A percentile compares a stretch with the other conserved stretches of the same genome.
These are phyloP conservation scores for Tringa solitaria DNA, from an alignment of 2,113 vertebrate species.

Conservation along the genomic window DNA sequence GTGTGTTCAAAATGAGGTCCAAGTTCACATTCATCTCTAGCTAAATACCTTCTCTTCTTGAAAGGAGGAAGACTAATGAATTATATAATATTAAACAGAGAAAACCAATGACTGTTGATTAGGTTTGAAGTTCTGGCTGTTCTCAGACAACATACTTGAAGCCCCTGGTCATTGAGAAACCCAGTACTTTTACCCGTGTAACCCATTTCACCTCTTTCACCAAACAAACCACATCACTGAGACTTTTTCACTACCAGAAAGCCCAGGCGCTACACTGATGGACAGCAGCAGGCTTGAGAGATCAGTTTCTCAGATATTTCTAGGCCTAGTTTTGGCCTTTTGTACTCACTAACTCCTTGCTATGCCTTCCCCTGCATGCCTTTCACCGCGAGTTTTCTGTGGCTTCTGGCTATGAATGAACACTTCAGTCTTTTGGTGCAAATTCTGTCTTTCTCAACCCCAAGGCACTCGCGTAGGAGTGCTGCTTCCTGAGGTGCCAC, in stretches of 20 bases:
- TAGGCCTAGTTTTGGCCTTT: background rate
- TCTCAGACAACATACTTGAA: background rate
- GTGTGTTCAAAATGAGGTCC: background rate
- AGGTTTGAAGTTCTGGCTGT: background rate
- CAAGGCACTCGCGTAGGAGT: background rate
- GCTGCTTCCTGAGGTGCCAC: background rate
- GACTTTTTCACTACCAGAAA: background rate
- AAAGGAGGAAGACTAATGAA: background rate
- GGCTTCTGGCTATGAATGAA: background rate
- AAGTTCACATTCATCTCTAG: background rate
- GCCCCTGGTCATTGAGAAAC: background rate
- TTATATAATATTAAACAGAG: background rate
- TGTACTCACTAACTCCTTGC: background rate
- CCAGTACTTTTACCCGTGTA: background rate
- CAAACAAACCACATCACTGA: background rate
- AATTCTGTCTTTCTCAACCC: background rate
- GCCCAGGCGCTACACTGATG: background rate
- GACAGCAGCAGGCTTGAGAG: background rate
- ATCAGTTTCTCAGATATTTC: background rate
- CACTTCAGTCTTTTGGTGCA: background rate
- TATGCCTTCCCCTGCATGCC: rapidly evolving
- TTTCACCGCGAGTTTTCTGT: background rate
- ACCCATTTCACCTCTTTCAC: background rate
- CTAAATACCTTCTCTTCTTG: background rate
- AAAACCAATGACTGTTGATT: background rate